Evolutionary conservation across 1,140 invertebrate genomes (phyloP).

Genomic region (Leptonema lineaticorne): DNA sequence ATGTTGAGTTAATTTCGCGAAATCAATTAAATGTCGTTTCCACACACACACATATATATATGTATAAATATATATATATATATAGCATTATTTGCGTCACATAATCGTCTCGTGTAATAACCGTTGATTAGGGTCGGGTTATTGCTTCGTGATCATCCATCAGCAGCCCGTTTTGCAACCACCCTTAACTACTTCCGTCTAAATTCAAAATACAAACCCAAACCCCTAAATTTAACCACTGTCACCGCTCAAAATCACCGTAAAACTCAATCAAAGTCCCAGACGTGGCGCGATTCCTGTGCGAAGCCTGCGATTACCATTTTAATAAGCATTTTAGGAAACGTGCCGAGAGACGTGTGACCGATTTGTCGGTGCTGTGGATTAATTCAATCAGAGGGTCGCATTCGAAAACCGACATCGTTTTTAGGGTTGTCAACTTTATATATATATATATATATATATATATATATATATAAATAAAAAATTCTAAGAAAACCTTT

Average conservation of each 20-base stretch:
- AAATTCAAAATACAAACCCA: not conserved
- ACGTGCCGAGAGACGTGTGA: constrained; percentile 6
- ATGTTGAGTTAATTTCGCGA: not conserved
- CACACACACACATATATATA: not conserved
- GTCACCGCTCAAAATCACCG: constrained; percentile 11
- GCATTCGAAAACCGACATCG: no score
- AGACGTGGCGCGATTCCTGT: constrained; percentile 1
- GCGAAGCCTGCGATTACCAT: constrained; percentile 26
- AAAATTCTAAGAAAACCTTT: no score
- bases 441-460: no score
- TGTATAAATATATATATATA: no score
- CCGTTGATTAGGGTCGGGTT: constrained; percentile 17
- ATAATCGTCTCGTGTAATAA: constrained; percentile 10
- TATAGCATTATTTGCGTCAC: not conserved
- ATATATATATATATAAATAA: no score
- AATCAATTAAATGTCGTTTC: constrained; percentile 16
- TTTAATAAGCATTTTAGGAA: constrained; percentile 28
- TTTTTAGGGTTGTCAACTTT: no score
- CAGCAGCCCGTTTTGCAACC: no score
- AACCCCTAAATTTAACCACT: not conserved
- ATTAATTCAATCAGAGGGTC: constrained; percentile 29
- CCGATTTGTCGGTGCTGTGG: not conserved
- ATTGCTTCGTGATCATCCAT: no score
- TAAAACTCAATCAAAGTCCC: constrained; percentile 29
- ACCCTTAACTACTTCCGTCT: no score